Conservation (phyloP, 2,113 vertebrate genomes). For the Tursiops truncatus region DNA sequence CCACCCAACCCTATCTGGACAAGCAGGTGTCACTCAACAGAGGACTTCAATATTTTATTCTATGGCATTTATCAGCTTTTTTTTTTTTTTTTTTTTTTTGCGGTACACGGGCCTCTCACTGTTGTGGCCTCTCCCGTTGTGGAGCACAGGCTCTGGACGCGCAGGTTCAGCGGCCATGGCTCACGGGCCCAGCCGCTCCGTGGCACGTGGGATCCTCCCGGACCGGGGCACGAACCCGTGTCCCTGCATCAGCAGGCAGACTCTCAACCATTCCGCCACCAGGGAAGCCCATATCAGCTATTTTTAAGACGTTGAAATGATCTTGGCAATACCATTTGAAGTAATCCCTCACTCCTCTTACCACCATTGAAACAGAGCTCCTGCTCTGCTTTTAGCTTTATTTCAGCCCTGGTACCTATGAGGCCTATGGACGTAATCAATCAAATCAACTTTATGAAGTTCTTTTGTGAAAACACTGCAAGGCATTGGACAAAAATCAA, state of each 20-base stretch:
- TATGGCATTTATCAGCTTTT: constrained; percentile 73
- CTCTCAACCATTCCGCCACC: too few species aligned
- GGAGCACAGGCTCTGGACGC: too few species aligned
- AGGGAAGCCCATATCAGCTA: constrained; percentile 67
- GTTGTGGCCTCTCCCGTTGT: rapidly evolving
- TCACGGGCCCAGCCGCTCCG: too few species aligned
- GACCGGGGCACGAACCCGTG: too few species aligned
- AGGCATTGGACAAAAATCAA: constrained; percentile 60
- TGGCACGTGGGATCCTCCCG: too few species aligned
- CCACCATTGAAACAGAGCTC: background rate
- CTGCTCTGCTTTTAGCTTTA: constrained; percentile 20
- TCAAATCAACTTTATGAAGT: constrained; percentile 39
- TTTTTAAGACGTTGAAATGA: constrained; percentile 77
- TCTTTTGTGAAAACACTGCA: background rate
- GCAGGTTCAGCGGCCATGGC: too few species aligned
- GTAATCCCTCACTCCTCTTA: constrained; percentile 63
- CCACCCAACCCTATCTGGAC: constrained; percentile 78
- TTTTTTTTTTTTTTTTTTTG: too few species aligned
- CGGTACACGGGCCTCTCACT: too few species aligned
- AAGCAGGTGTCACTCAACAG: constrained; percentile 67
- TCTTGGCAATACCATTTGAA: constrained; percentile 70
- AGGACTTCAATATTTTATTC: constrained; percentile 61
- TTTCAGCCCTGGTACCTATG: constrained; percentile 43
- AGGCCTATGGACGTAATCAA: constrained; percentile 42
- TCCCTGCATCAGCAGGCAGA: too few species aligned